Percentiles rank a stretch among this genome's conserved stretches.
phyloP scores from a whole-genome alignment of 2,888 invertebrate genomes.

The Zhuqinia jingwanae region DNA sequence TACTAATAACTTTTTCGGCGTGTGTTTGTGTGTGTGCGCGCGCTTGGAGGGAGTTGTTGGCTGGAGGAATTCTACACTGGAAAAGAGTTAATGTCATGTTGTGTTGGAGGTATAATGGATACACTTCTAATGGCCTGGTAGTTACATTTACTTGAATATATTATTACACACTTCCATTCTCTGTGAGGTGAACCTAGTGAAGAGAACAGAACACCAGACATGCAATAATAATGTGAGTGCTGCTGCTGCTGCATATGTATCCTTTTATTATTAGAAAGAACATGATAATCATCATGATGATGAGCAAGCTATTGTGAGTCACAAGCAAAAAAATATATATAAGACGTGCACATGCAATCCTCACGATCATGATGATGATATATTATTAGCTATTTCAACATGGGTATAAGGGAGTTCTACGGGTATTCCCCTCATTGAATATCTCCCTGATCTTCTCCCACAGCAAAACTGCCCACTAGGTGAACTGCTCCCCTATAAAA shows the following conservation, averaged over 20 bases:
- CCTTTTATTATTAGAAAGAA: slow-evolving; percentile 24
- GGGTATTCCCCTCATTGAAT: no score
- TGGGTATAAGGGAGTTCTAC: not conserved
- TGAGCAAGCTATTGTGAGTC: slow-evolving; percentile 11
- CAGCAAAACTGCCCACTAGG: not conserved
- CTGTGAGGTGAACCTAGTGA: not conserved
- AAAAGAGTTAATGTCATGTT: not conserved
- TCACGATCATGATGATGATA: not conserved
- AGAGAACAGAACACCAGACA: not conserved
- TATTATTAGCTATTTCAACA: slow-evolving; percentile 13
- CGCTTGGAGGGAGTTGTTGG: no score
- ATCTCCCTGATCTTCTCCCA: no score
- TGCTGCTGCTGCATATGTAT: slow-evolving; percentile 44
- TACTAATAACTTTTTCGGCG: not conserved
- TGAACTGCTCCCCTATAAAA: no score
- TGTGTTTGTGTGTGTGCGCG: no score
- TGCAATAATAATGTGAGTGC: slow-evolving; percentile 41
- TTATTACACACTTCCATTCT: slow-evolving; percentile 3
- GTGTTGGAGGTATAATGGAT: slow-evolving; percentile 23
- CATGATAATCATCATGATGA: slow-evolving; percentile 4
- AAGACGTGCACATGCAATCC: slow-evolving; percentile 25
- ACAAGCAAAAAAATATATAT: not conserved
- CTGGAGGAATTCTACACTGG: not conserved
- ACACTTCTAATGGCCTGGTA: slow-evolving; percentile 37
- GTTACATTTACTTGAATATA: slow-evolving; percentile 29